Percentiles rank a stretch among this genome's conserved stretches.
These are phyloP conservation scores for Paraplagusia blochii DNA, from an alignment of 2,113 vertebrate genomes.

Conservation along the genomic window DNA sequence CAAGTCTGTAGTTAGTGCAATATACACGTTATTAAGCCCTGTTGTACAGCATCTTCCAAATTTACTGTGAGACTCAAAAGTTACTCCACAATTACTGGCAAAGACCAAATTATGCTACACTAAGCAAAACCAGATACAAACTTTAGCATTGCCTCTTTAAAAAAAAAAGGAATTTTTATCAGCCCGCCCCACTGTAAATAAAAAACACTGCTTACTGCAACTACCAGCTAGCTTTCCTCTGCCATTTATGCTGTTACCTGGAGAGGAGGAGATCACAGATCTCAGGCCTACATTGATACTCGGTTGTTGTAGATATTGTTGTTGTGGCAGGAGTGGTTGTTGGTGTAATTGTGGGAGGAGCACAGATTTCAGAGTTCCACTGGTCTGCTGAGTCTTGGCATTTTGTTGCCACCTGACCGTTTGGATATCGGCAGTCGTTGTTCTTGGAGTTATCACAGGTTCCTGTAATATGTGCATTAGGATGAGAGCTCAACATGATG, in stretches of 20 bases:
- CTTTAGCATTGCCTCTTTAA: too few species aligned
- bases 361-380: slow-evolving; percentile 64
- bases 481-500: background rate
- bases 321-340: slow-evolving; percentile 24
- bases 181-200: too few species aligned
- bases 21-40: too few species aligned
- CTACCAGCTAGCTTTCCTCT: background rate
- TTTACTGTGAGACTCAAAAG: too few species aligned
- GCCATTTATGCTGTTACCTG: slow-evolving; percentile 71
- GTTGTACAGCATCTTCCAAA: too few species aligned
- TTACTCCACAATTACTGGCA: too few species aligned
- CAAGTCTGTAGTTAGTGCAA: too few species aligned
- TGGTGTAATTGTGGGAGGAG: slow-evolving; percentile 57
- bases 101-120: too few species aligned
- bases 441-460: slow-evolving; percentile 80
- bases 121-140: too few species aligned
- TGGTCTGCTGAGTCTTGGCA: slow-evolving; percentile 75
- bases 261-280: slow-evolving; percentile 81
- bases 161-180: too few species aligned
- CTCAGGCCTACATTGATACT: slow-evolving; percentile 26
- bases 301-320: slow-evolving; percentile 9
- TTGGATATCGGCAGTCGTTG: slow-evolving; percentile 84
- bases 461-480: slow-evolving; percentile 64
- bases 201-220: background rate
- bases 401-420: slow-evolving; percentile 63